Percentiles rank a stretch among this genome's conserved stretches.
phyloP scores from a whole-genome alignment of 2,888 invertebrate species.

The Heliconius aoede region DNA sequence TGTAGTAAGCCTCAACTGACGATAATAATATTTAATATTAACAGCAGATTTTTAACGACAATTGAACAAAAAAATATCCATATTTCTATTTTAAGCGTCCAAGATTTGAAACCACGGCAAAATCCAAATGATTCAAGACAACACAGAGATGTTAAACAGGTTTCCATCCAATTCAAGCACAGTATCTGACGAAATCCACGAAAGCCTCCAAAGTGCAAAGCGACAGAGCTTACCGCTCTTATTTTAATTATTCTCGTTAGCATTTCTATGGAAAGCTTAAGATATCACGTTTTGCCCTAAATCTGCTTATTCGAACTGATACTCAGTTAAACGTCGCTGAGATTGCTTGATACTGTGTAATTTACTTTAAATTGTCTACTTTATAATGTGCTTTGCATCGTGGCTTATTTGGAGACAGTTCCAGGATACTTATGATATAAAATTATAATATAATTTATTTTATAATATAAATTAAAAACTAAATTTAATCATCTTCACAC shows the following conservation, averaged over 20 bases:
- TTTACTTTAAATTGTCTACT: slow-evolving; percentile 22
- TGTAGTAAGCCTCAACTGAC: no score
- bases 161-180: background rate
- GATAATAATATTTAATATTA: no score
- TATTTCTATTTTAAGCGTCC: background rate
- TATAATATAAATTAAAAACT: no score
- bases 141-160: background rate
- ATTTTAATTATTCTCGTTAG: slow-evolving; percentile 43
- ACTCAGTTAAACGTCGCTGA: slow-evolving; percentile 25
- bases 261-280: slow-evolving; percentile 38
- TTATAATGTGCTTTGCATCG: background rate
- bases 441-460: no score
- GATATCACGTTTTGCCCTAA: slow-evolving; percentile 27
- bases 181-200: slow-evolving; percentile 14
- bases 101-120: background rate
- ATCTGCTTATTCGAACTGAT: slow-evolving; percentile 33
- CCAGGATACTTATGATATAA: background rate
- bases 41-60: no score
- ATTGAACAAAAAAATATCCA: background rate
- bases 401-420: background rate
- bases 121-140: background rate
- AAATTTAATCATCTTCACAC: no score
- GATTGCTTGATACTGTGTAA: slow-evolving; percentile 16
- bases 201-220: slow-evolving; percentile 24
- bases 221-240: slow-evolving; percentile 33